Evolutionary conservation across 2,797 vertebrate genomes (phyloP).

Genomic region (Netta rufina): DNA sequence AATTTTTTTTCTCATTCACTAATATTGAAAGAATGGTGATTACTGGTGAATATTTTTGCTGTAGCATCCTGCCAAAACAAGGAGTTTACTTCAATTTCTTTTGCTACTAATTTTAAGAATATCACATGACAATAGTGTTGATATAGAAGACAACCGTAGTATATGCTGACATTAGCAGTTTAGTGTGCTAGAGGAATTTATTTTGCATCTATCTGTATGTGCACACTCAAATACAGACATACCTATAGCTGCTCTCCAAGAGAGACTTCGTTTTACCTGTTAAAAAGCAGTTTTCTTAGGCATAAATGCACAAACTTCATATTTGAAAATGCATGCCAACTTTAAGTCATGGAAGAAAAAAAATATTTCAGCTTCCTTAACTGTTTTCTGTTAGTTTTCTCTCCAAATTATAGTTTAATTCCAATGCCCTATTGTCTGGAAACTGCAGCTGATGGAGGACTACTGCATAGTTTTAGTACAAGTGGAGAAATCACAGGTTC

Average conservation of each 20-base stretch:
- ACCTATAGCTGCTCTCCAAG: neutral
- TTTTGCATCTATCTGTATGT: neutral
- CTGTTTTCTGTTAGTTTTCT: neutral
- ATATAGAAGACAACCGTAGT: neutral
- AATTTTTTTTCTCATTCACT: neutral
- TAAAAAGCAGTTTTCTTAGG: neutral
- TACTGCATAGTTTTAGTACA: neutral
- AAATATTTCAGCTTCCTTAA: neutral
- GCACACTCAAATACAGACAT: neutral
- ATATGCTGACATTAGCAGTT: neutral
- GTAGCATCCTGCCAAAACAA: neutral
- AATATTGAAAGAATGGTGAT: neutral
- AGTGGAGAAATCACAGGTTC: neutral
- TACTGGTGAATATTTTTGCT: neutral
- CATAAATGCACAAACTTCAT: neutral
- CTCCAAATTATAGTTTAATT: neutral
- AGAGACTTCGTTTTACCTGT: neutral
- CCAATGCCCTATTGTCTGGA: neutral
- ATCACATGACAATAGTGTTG: neutral
- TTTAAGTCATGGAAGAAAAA: neutral
- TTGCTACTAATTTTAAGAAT: neutral
- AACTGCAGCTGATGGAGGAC: neutral
- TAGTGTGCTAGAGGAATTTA: neutral
- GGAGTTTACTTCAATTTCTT: neutral
- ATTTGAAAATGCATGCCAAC: neutral